Conservation (phyloP, 2,113 vertebrate genomes). For the Brachyhypopomus occidentalis region DNA sequence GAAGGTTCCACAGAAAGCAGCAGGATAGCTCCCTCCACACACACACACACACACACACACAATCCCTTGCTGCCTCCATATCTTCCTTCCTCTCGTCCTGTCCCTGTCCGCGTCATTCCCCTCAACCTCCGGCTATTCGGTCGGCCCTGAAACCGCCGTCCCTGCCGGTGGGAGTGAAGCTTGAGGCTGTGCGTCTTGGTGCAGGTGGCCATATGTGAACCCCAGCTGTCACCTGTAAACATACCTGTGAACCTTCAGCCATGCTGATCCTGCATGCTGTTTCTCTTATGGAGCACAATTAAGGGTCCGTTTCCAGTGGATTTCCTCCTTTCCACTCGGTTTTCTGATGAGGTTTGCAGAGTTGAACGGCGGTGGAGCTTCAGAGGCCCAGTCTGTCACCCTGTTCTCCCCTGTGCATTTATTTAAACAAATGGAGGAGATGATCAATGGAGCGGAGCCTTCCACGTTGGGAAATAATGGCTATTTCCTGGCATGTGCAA, state of each 20-base stretch:
- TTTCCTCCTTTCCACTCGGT: background rate
- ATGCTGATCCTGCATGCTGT: constrained; percentile 28
- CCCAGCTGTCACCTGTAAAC: constrained; percentile 36
- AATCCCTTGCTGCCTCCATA: constrained; percentile 1
- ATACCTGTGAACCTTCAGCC: background rate
- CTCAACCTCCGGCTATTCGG: background rate
- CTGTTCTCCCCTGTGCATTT: constrained; percentile 59
- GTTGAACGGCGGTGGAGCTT: constrained; percentile 44
- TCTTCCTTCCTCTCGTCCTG: background rate
- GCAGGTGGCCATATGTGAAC: constrained; percentile 16
- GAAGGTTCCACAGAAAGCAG: constrained; percentile 45
- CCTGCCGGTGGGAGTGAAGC: background rate
- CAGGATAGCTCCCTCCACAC: constrained; percentile 27
- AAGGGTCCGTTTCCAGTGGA: background rate
- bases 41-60: background rate
- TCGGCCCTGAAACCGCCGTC: background rate
- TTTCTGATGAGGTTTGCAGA: constrained; percentile 22
- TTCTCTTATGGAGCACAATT: constrained; percentile 24
- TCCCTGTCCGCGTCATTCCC: background rate
- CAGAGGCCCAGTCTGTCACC: constrained; percentile 50
- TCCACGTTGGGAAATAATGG: constrained; percentile 70
- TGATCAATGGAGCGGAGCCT: constrained; percentile 70
- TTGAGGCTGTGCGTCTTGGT: constrained; percentile 16
- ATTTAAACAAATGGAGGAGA: constrained; percentile 67
- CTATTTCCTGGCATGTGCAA: constrained; percentile 63